Base-by-base conservation (phyloP, 2,113 vertebrate genomes). In the Heptranchias perlo region DNA sequence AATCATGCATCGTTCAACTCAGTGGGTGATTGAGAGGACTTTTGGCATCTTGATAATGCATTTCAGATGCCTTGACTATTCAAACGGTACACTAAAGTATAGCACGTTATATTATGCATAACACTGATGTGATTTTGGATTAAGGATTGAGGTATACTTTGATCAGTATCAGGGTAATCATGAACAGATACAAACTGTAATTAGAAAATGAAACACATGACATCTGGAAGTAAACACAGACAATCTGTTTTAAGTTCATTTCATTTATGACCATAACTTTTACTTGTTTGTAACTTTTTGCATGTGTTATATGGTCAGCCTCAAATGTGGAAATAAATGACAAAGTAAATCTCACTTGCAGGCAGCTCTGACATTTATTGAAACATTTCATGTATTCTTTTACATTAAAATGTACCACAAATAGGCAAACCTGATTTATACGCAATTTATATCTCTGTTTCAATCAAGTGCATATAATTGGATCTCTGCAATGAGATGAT, bases 311-410 rank as follows among this genome's bases (percentile, higher is more conserved):
- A 28, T 87, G 11, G 91, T 44, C 35, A 62, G 61, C 31, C 91
- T 93, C 54, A 62, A 64, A 93, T 93, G 35, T 93, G 58, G 91
- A 93, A 93, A 62, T 61, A 61, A 69, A 61, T 92, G 54, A 62
- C 89, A 92, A 93, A 62, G 58, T 93, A 23, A 64, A 93, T n/a
- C 61, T 61, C 58, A 93, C 39, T 35, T 44, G 14, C n/a, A 23
- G n/a, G 58, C 25, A 52, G 49, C 25, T 52, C 25, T 3, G 13
- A 28, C 49, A 52, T 2, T 25, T 54, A 52, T 23, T 87, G 49
- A 39, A 93, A 93, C 58, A 64, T 16, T 92, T 58, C 6, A 64
- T 64, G n/a, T 61, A 21, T n/a, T 62, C 16, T 58, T 54, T 93
- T 93, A 62, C 18, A 93, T 61, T 58, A 62, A 93, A 93, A 93